Conservation (phyloP, 1,140 invertebrate genomes). For the Aphaenogaster ashmeadi region DNA sequence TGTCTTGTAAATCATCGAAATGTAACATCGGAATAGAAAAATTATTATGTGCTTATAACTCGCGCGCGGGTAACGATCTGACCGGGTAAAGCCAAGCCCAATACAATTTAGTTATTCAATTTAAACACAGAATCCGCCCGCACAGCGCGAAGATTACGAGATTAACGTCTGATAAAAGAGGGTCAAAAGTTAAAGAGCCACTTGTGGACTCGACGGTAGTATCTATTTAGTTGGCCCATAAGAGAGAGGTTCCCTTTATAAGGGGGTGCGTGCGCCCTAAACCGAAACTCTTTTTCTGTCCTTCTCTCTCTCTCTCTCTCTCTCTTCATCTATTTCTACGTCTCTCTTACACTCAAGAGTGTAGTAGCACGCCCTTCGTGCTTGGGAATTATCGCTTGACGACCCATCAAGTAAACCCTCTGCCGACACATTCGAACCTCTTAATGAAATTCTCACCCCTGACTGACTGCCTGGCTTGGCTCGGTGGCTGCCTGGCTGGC, state of each 20-base stretch:
- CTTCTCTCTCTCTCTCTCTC: conserved; percentile 73
- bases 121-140: conserved; percentile 44
- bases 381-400: conserved; percentile 88
- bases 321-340: conserved; percentile 13
- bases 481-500: conserved; percentile 83
- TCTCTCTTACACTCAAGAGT: conserved; percentile 72
- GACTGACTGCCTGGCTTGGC: conserved; percentile 85
- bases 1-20: not conserved
- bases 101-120: conserved; percentile 63
- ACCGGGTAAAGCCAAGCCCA: conserved; percentile 8
- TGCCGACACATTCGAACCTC: conserved; percentile 87
- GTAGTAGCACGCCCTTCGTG: conserved; percentile 79
- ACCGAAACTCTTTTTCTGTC: conserved; percentile 78
- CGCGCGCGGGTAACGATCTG: not conserved
- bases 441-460: conserved; percentile 89
- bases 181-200: conserved; percentile 88
- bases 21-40: not conserved
- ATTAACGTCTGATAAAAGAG: conserved; percentile 86
- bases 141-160: conserved; percentile 82
- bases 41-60: not conserved
- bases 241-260: conserved; percentile 85
- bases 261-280: conserved; percentile 82
- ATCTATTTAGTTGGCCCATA: conserved; percentile 88
- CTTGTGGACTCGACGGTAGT: conserved; percentile 87
- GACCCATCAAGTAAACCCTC: conserved; percentile 87